Evolutionary conservation across 23 tunicate genomes (phyloP), one percentile per base, ranked within the genome.

Genomic region (Halocynthia aurantium): DNA sequence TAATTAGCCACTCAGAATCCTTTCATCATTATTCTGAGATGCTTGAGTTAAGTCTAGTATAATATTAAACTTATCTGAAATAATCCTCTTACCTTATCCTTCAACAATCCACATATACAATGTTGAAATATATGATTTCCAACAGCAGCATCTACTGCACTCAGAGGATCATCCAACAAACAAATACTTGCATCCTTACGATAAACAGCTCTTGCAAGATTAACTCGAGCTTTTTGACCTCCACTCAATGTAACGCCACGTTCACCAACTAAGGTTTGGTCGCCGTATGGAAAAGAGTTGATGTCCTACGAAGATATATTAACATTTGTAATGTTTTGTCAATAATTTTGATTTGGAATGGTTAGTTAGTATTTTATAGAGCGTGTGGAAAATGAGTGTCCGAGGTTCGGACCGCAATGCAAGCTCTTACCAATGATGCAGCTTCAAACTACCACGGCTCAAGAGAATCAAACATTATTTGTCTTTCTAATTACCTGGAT

Each of bases 191-290:
- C 61, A 31, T 84, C 68, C 53, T 71, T 67, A 11, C 95, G 77
- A 67, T 94, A 94, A 18, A 84, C 95, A 7, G 86, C 83, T 73
- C 99, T 71, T 8, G 99, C 99, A 17, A 94, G 81, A 61, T 92
- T 88, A 8, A 94, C 87, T 52, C 99, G 50, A 15, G 99, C 99
- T 81, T 88, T 88, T 81, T 94, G 99, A 5, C 99, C 99, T 10
- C 99, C 99, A 74, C 95, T 88, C 21, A 96, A 77, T 6, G 99
- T 82, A 8, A 96, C 87, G 13, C 99, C 99, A 13, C 86, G 75
- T 50, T 93, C 94, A 10, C 99, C 99, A n/a, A 96, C 93, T 61
- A 96, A 17, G 7, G 93, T 96, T 0, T 57, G 57, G 54, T 96
- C 99, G 5, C 96, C 96, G 51, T 82, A 21, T 0, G 84, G 85